Base-by-base conservation (phyloP, 2,113 vertebrate genomes). In the Stigmatopora nigra region DNA sequence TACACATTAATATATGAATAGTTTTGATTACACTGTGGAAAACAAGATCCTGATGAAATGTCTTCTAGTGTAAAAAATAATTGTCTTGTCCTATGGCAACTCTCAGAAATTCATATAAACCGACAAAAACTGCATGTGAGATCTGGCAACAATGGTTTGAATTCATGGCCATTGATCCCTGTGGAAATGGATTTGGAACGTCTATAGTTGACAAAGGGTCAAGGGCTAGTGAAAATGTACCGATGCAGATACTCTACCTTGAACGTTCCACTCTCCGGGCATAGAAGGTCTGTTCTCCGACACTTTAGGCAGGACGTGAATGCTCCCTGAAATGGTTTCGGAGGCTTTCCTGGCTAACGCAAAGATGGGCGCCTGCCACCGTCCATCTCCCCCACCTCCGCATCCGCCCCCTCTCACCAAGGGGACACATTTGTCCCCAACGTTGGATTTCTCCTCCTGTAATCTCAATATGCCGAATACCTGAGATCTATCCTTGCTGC, bases 281-380 rank as follows among this genome's bases (percentile, higher is more conserved):
- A 90, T 83, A 20, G 89, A 87, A 9, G 84, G 70, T 75, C 86
- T 89, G 68, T 89, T 83, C 47, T 92, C 91, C 49, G 86, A 83
- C 74, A 89, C 89, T 86, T 90, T 91, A 63, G 90, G 90, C 52
- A 91, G 87, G 65, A 90, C 90, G 16, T 91, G 89, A 80, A 91
- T 91, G 82, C 90, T 89, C 71, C 91, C 90, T 61, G 90, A 89
- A 73, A 91, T 81, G 59, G 91, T 92, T 78, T 92, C 91, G 20
- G 90, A 92, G 36, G 90, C 90, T 87, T 92, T 92, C 73, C 91
- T 88, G 64, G 90, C 91, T 69, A 92, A 72, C 10, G 91, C 91
- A 71, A 92, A 92, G 68, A 92, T 92, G 44, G 91, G 91, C 79
- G 89, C 90, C 80, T 92, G 91, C 91, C 91, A 92, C 76, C 90